These are phyloP conservation scores for Caracal caracal DNA, from an alignment of 2,113 vertebrate genomes.

Conservation along the genomic window DNA sequence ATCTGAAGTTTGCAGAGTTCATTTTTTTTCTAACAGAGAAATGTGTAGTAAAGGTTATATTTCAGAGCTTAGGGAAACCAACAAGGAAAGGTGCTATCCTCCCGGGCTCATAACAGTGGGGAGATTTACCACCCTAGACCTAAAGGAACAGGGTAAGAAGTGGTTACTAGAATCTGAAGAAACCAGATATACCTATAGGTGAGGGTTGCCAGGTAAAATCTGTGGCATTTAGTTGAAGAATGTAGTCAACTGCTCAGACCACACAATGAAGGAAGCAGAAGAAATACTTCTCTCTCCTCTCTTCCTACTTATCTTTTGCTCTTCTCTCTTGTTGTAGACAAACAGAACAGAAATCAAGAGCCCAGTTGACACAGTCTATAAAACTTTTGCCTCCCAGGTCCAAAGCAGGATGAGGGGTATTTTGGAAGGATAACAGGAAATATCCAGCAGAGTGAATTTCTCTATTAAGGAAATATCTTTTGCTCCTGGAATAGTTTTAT, in stretches of 20 bases:
- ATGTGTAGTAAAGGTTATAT: not conserved
- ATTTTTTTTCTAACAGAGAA: not conserved
- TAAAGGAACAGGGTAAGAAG: not conserved
- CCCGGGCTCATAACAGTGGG: not conserved
- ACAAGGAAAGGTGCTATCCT: not conserved
- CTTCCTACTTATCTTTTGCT: not conserved
- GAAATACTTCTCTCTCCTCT: not conserved
- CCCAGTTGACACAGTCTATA: not conserved
- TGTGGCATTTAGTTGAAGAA: not conserved
- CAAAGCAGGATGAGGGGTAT: not conserved
- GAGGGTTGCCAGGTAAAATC: not conserved
- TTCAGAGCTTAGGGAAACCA: not conserved
- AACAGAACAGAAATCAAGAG: not conserved
- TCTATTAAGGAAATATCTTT: not conserved
- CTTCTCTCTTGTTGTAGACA: not conserved
- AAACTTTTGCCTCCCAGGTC: not conserved
- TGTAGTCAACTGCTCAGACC: not conserved
- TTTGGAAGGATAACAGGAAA: not conserved
- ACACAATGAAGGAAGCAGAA: not conserved
- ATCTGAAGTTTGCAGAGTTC: not conserved
- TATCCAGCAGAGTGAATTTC: not conserved
- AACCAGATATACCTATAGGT: not conserved
- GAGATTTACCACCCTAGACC: too few species aligned
- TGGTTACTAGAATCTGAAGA: not conserved
- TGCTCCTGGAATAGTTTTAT: conserved; percentile 3